Percentiles rank a stretch among this genome's conserved stretches.
Evolutionary conservation across 1,140 invertebrate genomes (phyloP).

Genomic region (Brachionus rubens): DNA sequence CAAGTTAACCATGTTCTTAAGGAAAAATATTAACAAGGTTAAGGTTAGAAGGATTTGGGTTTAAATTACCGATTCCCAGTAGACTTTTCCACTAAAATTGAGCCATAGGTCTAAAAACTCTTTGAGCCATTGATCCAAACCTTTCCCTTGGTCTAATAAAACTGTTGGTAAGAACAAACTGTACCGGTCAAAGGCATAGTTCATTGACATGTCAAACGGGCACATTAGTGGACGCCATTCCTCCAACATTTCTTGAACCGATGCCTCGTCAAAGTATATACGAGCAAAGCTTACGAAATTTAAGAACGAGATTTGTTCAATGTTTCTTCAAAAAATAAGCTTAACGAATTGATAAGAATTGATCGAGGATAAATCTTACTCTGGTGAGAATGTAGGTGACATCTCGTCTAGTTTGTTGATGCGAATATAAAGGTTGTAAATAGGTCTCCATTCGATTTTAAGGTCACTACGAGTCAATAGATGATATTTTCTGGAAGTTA

Average conservation of each 20-base stretch:
- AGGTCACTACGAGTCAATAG: constrained; percentile 76
- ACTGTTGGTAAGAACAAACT: constrained; percentile 16
- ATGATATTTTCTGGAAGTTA: constrained; percentile 68
- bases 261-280: constrained; percentile 71
- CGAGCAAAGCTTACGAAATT: constrained; percentile 2
- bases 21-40: not conserved
- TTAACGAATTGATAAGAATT: constrained; percentile 57
- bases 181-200: constrained; percentile 1
- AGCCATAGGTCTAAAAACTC: constrained; percentile 40
- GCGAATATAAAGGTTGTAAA: constrained; percentile 64
- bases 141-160: not conserved
- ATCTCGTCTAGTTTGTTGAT: constrained; percentile 22
- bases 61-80: constrained; percentile 28
- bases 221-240: constrained; percentile 75
- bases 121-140: not conserved
- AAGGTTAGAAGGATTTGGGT: not conserved
- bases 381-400: not conserved
- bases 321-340: constrained; percentile 57
- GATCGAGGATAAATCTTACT: constrained; percentile 61
- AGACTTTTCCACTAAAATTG: constrained; percentile 1
- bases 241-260: constrained; percentile 82
- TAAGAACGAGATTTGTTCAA: constrained; percentile 33
- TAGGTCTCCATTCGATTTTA: constrained; percentile 76
- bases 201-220: constrained; percentile 64
- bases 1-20: constrained; percentile 15